Evolutionary conservation across 1,140 invertebrate genomes (phyloP), one percentile per base, ranked within the genome.

Genomic region (Euborellia annulipes): DNA sequence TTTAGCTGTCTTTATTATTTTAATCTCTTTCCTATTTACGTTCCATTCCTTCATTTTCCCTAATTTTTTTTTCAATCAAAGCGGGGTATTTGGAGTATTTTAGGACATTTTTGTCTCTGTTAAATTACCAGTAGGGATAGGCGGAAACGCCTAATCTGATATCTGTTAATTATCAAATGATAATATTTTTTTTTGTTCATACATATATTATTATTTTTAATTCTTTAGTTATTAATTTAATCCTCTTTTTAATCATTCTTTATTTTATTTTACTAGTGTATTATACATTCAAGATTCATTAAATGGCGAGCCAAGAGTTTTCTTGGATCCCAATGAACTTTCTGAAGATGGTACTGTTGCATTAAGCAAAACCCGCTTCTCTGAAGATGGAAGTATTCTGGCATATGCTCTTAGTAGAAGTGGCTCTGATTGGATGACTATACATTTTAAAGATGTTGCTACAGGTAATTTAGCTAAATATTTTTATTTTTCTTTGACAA

Each of bases 341-440:
- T 94, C 92, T 1, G 75, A 79, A 20, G 94, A 98, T 72, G 95
- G 95, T 27, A 96, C 93, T 1, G 69, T 93, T 17, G 82, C 92
- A 2, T 65, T 98, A 14, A 73, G 76, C 0, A 73, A 72, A 34
- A 79, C 72, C 37, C 65, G 74, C 27, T 98, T 95, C 65, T 93
- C 90, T 1, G 81, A 96, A 58, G 82, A 97, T 71, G 93, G 92
- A 2, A 70, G 73, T 54, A 80, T 78, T 36, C 83, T 90, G 68
- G 90, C 91, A 0, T 98, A 96, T 69, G 87, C 82, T 3, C 67
- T 98, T 1, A 91, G 86, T 55, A 76, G 76, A 44, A 92, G 82
- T 66, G 94, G 93, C 7, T 94, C 91, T 22, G 94, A 98, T 62
- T 98, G 94, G 93, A 77, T 82, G 48, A 88, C 80, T 20, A 89